phyloP scores from a whole-genome alignment of 2,797 vertebrate species.

The Octomys mimax region DNA sequence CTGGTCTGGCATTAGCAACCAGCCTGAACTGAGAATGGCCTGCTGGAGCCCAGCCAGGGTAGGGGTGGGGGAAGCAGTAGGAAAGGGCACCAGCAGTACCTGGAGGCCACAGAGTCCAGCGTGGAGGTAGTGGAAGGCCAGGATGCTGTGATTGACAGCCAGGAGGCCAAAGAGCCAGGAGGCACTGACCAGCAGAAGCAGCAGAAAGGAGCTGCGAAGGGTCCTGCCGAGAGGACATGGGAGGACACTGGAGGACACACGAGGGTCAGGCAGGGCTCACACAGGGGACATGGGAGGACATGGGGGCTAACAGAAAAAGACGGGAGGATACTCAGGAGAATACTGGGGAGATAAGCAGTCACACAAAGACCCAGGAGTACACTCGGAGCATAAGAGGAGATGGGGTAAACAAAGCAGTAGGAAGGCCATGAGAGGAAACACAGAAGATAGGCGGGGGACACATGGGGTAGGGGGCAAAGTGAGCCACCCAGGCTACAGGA shows the following conservation, averaged over 20 bases:
- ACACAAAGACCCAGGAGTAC: not conserved
- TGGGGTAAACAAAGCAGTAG: not conserved
- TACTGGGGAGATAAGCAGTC: constrained; percentile 12
- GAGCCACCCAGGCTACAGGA: not conserved
- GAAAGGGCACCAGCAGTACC: constrained; percentile 88
- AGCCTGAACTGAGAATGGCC: not conserved
- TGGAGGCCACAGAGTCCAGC: constrained; percentile 96
- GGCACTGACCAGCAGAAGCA: constrained; percentile 96
- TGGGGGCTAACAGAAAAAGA: not conserved
- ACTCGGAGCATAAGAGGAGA: not conserved
- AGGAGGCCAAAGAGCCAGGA: constrained; percentile 98
- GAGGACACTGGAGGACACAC: constrained; percentile 78
- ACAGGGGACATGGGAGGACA: not conserved
- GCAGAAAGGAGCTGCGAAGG: constrained; percentile 96
- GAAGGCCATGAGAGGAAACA: not conserved
- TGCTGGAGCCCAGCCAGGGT: not conserved
- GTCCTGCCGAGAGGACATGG: constrained; percentile 90
- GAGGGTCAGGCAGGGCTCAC: constrained; percentile 63
- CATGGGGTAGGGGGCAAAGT: not conserved
- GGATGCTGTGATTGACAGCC: constrained; percentile 98
- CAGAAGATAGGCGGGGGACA: not conserved
- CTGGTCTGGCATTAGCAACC: not conserved
- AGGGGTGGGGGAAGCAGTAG: not conserved
- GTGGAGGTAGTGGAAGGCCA: constrained; percentile 99
- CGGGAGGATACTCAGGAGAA: not conserved